Evolutionary conservation across 2,113 vertebrate species (phyloP), one percentile per base, ranked within the genome.

Genomic region (Corydoras maculifer): DNA sequence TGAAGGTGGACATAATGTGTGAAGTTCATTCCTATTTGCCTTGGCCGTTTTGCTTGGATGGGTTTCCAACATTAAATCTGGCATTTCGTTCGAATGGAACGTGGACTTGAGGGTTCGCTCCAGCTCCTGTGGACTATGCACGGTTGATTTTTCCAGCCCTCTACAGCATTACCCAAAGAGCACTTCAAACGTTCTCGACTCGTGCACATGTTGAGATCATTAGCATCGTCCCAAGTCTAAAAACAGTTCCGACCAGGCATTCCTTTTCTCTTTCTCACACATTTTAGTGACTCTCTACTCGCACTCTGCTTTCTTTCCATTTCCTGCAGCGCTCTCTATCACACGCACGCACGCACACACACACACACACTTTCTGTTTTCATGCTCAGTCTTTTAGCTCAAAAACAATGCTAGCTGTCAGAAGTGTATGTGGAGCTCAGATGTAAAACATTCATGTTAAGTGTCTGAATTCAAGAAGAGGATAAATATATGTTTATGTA

Each of bases 161-260:
- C 79, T 77, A 74, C 73, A 75, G 85, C 70, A 86, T 88, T 83
- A 83, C 84, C 83, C 85, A 84, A 80, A 85, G 86, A 86, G 80
- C 74, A 81, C 83, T 83, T 73, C 82, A 86, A 87, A 85, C 85
- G 85, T 78, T 82, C 83, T 82, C 77, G 79, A 81, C 79, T 85
- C 74, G 61, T 84, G 84, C 85, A 86, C 87, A 88, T 89, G 88
- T 84, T 87, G 87, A 87, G 88, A 86, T 88, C 87, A 86, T 89
- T 89, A 86, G 84, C 87, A 84, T 81, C 63, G 81, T 77, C 77
- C 74, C 3, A 76, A 81, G 86, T 85, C 87, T 43, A 89, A 86
- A 87, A 83, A 82, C 82, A 77, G 86, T 87, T 89, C 85, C 85
- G 84, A 87, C 75, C 82, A 86, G 84, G 84, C 83, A 81, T 82